Base-by-base conservation (phyloP, 2,888 invertebrate genomes). In the Andrena bicolor region DNA sequence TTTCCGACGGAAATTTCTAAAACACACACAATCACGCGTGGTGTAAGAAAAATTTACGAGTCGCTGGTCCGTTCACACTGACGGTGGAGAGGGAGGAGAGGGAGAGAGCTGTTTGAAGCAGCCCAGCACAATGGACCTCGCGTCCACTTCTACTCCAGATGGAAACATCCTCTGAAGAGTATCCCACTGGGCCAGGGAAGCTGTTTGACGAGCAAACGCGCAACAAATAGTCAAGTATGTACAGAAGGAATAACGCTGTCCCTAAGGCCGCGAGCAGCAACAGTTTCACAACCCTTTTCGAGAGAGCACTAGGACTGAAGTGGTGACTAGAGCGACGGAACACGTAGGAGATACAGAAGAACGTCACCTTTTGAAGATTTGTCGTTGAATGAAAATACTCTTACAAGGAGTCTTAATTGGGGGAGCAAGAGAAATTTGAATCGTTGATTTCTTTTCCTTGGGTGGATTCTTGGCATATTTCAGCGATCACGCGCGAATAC, bases 171-270 rank as follows among this genome's bases (percentile, higher is more conserved):
- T 30, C 51, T 51, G 60, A 68, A 86, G 84, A 64, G 76, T 78
- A 41, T 16, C 41, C 73, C 78, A 71, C 56, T 28, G 80, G 81
- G 75, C 81, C 76, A 81, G 83, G 72, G 86, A 90, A 88, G 83
- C 75, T 89, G 87, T 88, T 90, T 83, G 75, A 80, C 78, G 72
- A 77, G 84, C 81, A 88, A 89, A 90, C 87, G 87, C 83, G 64
- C 32, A 69, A 76, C 85, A 88, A 90, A 90, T 84, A 89, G 53
- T 78, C 63, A 69, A 85, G 86, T 86, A 71, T 90, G 77, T 86
- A 72, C 84, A 72, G 64, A 76, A 80, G 48, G 78, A 82, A 82
- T 81, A 81, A 84, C 75, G 80, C 49, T 60, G 61, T 51, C 30
- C 72, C 71, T 26, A 41, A 72, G 78, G 79, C 74, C 80, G 70